Base-by-base conservation (phyloP, 2,797 vertebrate genomes). In the Anisognathus igniventris region DNA sequence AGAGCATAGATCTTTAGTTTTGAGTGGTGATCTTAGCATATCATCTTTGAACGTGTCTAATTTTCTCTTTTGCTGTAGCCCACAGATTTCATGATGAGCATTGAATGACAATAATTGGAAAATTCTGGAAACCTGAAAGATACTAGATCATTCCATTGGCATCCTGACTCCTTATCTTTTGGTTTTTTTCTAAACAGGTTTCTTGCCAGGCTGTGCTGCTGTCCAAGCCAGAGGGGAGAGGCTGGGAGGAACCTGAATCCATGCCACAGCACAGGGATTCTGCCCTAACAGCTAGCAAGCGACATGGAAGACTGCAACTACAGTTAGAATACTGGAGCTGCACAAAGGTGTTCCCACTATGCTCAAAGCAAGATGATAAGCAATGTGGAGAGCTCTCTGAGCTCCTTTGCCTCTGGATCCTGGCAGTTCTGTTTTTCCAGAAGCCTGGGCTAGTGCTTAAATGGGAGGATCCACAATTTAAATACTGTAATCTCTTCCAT, bases 351-450 rank as follows among this genome's bases (percentile, higher is more conserved):
- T 5, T 61, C 24, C 61, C 14, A 3, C 37, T 18, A 27, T 33
- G 27, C 45, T 54, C 8, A 2, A 39, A 80, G 23, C 40, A 42
- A 19, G 18, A 70, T 28, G 17, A 39, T 17, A 72, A 58, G 47
- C 0, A 6, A 31, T 0, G 1, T 14, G 33, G 33, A 1, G 2
- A 73, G 5, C 18, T 35, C 27, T 33, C 35, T 27, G 23, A 84
- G 8, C 22, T 35, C 24, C 35, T 70, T 51, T 82, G 31, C 44
- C 21, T 74, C 64, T 42, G 33, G 25, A 61, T 79, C 7, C 30
- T 58, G 33, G 27, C 17, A 56, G 37, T 30, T 8, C 2, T 14
- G 5, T 48, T 56, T 62, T 78, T 35, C 31, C 19, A 51, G 44
- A 65, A 84, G 12, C 19, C 18, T 27, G 14, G 13, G 27, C 23